phyloP scores from a whole-genome alignment of 2,113 vertebrate species.

The Coreoperca whiteheadi region DNA sequence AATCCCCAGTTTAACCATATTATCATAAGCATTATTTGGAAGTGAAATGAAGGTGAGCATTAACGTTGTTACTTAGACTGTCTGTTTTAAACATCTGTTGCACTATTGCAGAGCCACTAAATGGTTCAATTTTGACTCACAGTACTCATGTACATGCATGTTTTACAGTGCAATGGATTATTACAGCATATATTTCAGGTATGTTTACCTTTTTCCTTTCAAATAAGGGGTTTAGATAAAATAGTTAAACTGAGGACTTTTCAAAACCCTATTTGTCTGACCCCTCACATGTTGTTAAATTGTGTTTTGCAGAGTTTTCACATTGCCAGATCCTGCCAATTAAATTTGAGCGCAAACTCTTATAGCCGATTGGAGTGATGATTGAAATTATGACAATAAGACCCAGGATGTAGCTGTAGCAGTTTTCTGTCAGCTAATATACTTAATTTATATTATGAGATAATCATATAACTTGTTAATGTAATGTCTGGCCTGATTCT shows the following conservation, averaged over 20 bases:
- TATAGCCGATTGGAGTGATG: background rate
- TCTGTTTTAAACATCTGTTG: background rate
- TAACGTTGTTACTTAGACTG: background rate
- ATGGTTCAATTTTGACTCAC: background rate
- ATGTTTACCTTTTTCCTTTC: background rate
- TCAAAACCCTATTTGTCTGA: background rate
- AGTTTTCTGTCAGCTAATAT: background rate
- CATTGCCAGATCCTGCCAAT: background rate
- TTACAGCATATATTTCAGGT: background rate
- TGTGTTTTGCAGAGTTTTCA: background rate
- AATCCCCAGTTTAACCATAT: background rate
- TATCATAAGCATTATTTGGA: background rate
- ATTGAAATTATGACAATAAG: background rate
- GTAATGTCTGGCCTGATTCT: slow-evolving; percentile 15
- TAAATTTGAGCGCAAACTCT: background rate
- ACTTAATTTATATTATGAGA: background rate
- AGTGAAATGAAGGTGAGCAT: background rate
- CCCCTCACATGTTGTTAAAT: background rate
- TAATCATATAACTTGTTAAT: background rate
- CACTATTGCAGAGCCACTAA: background rate
- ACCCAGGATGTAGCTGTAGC: background rate
- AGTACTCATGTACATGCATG: background rate
- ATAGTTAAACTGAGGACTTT: background rate
- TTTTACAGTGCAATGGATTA: slow-evolving; percentile 1
- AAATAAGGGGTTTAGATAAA: background rate